Evolutionary conservation across 2,888 invertebrate species (phyloP).

Genomic region (Rhabditophanes sp.): DNA sequence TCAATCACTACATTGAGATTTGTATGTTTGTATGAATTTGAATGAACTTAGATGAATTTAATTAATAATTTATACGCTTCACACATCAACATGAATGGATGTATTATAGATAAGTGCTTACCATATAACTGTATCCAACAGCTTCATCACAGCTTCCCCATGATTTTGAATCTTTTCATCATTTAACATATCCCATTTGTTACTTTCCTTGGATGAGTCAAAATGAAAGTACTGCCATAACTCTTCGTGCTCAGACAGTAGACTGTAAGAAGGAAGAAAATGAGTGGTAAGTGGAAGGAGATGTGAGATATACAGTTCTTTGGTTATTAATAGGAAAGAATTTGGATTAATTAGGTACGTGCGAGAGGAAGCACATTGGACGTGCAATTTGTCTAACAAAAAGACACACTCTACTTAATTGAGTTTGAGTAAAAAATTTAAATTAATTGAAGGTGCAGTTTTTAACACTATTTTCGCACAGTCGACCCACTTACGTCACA

Average conservation of each 20-base stretch:
- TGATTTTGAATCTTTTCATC: slow-evolving; percentile 70
- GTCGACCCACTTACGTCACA: slow-evolving; percentile 53
- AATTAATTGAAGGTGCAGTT: background rate
- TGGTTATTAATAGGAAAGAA: slow-evolving; percentile 1
- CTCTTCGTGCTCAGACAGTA: slow-evolving; percentile 3
- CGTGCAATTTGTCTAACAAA: too few species aligned
- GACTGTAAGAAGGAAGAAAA: slow-evolving; percentile 50
- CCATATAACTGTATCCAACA: slow-evolving; percentile 68
- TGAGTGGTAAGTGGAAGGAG: background rate
- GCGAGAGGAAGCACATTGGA: too few species aligned
- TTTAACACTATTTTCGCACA: background rate
- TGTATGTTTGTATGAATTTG: too few species aligned
- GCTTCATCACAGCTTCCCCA: slow-evolving; percentile 72
- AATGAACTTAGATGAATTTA: too few species aligned
- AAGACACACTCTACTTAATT: too few species aligned
- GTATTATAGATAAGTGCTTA: too few species aligned
- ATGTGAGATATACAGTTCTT: background rate
- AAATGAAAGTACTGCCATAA: slow-evolving; percentile 5
- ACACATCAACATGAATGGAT: too few species aligned
- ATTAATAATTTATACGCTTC: too few species aligned
- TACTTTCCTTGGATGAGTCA: background rate
- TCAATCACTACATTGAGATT: too few species aligned
- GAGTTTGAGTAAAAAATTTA: background rate
- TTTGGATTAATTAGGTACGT: too few species aligned
- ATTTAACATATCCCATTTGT: slow-evolving; percentile 62